A percentile compares a stretch with the other conserved stretches of the same genome.
Evolutionary conservation across 2,113 vertebrate species (phyloP).

Genomic region (Otis tarda): DNA sequence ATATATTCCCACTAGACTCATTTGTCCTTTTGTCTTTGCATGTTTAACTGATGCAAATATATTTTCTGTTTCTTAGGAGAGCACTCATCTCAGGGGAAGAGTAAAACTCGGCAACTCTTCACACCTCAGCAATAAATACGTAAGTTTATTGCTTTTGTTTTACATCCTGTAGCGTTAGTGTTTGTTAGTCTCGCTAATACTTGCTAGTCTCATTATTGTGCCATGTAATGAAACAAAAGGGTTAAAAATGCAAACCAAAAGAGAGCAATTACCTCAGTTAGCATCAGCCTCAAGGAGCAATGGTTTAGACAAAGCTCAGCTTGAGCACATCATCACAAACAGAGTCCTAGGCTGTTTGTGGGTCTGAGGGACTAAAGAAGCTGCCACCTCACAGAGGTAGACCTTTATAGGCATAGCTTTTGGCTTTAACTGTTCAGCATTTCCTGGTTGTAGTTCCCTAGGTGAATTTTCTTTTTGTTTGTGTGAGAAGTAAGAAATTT

Average conservation of each 20-base stretch:
- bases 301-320: not conserved
- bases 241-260: not conserved
- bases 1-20: not conserved
- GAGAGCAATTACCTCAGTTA: not conserved
- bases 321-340: not conserved
- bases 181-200: not conserved
- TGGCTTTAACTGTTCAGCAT: not conserved
- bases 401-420: not conserved
- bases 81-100: slow-evolving; percentile 67
- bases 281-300: not conserved
- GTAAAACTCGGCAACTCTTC: slow-evolving; percentile 68
- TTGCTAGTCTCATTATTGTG: not conserved
- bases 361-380: not conserved
- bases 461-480: not conserved
- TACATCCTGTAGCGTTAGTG: not conserved
- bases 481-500: not conserved
- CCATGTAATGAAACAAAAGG: not conserved
- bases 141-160: slow-evolving; percentile 57
- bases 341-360: not conserved
- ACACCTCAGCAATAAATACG: slow-evolving; percentile 58
- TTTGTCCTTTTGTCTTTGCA: not conserved
- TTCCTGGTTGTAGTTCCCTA: not conserved
- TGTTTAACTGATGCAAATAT: not conserved
- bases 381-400: not conserved
- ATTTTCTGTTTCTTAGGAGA: slow-evolving; percentile 70